Base-by-base conservation (phyloP, 2,113 vertebrate genomes). In the Rutilus rutilus region DNA sequence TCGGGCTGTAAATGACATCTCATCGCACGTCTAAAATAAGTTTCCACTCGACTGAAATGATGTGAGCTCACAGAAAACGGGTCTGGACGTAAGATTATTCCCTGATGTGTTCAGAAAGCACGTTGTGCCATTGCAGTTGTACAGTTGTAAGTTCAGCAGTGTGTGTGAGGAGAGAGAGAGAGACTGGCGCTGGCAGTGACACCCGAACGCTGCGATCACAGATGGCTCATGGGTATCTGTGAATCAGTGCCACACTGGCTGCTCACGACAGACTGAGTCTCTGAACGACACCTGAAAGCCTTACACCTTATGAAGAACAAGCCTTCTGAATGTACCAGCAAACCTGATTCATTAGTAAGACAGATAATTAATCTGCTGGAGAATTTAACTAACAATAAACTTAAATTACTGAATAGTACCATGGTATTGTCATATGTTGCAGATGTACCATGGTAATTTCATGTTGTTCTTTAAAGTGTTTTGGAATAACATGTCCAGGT, bases 201-300 rank as follows among this genome's bases (percentile, higher is more conserved):
- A 57, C 19, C 19, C 7, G 19, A 8, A 71, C 36, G 36, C 85
- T 30, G 83, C 19, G 45, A 50, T 39, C 39, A 85, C 89, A 89
- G 89, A 90, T 89, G 89, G 89, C 77, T 42, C 60, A 65, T 82
- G 52, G 88, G 82, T 82, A 78, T 50, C 54, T 52, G 27, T 62
- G 65, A 84, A 78, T 50, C 54, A 45, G 27, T 76, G 65, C 78
- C 77, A 60, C 30, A 81, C 54, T 69, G 27, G 12, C 81, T 6
- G 64, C 33, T 23, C n/a, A 76, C 25, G 11, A 74, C 83, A 79
- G 65, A 12, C 87, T 78, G 77, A 19, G 47, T 62, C 62, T 30
- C 62, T 78, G 83, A 85, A 67, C 8, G 69, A 75, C 60, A 87
- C 86, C 76, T 78, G 82, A 82, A 54, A 65, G 59, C 15, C 64